These are phyloP conservation scores for Enteromius thamalakanensis DNA, from an alignment of 2,797 vertebrate genomes.

Conservation along the genomic window DNA sequence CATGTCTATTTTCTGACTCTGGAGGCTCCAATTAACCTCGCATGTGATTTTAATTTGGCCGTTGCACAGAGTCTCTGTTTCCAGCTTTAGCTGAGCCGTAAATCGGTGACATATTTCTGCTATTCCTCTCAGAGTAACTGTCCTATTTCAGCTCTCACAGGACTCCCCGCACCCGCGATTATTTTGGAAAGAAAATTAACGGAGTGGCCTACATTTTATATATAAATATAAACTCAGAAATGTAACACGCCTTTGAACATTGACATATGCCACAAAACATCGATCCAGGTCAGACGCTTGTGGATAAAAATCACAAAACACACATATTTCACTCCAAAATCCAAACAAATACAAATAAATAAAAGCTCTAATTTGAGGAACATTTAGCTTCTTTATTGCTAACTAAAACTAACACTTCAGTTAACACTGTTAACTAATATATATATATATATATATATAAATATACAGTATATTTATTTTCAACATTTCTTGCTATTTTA, in stretches of 20 bases:
- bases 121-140: slow-evolving; percentile 64
- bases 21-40: slow-evolving; percentile 57
- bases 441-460: too few species aligned
- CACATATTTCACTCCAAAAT: background rate
- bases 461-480: too few species aligned
- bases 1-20: slow-evolving; percentile 54
- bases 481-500: background rate
- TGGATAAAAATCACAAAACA: background rate
- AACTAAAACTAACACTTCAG: background rate
- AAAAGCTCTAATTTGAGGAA: background rate
- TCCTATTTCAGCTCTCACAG: slow-evolving; percentile 74
- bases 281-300: background rate
- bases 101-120: slow-evolving; percentile 69
- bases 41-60: slow-evolving; percentile 62
- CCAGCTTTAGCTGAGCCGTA: slow-evolving; percentile 64
- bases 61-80: slow-evolving; percentile 58
- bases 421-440: too few species aligned
- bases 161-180: slow-evolving; percentile 69
- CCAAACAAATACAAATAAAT: background rate
- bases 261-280: slow-evolving; percentile 3
- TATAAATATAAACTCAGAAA: slow-evolving; percentile 19
- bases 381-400: background rate
- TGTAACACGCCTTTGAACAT: slow-evolving; percentile 1
- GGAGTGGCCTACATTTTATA: slow-evolving; percentile 73
- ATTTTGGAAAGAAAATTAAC: slow-evolving; percentile 71